Conservation (phyloP, 2,113 vertebrate genomes). For the Scomber scombrus region DNA sequence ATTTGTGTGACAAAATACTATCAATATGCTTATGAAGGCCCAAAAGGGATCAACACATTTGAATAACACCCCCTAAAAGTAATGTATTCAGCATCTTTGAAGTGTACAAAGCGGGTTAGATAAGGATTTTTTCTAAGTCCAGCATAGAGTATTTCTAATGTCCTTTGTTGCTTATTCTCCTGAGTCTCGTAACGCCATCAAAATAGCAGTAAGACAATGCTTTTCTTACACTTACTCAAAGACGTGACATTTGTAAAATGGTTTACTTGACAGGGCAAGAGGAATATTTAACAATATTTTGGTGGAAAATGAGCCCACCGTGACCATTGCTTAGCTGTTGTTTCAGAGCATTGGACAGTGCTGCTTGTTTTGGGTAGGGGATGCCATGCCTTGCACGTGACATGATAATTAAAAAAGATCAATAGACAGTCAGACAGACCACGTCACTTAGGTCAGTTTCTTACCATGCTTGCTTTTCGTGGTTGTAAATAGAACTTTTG, state of each 20-base stretch:
- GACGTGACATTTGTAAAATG: neutral
- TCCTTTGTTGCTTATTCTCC: constrained; percentile 36
- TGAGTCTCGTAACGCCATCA: constrained; percentile 11
- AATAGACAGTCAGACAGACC: too few species aligned
- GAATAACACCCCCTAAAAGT: constrained; percentile 72
- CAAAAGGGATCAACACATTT: constrained; percentile 72
- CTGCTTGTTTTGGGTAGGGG: too few species aligned
- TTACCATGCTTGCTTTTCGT: too few species aligned
- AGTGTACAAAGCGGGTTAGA: constrained; percentile 65
- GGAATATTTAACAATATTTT: too few species aligned
- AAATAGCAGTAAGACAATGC: constrained; percentile 15
- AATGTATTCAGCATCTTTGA: constrained; percentile 72
- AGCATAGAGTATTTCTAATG: constrained; percentile 29
- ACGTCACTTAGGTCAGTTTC: too few species aligned
- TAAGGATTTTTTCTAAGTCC: constrained; percentile 58
- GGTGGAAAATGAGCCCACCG: too few species aligned
- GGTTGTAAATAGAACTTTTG: too few species aligned
- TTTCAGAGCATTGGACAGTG: too few species aligned
- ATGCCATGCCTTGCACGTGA: too few species aligned
- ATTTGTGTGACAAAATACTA: constrained; percentile 76
- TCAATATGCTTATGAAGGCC: constrained; percentile 78
- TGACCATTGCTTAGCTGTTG: too few species aligned
- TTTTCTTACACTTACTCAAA: constrained; percentile 8
- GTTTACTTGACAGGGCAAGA: too few species aligned
- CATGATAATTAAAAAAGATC: too few species aligned